Evolutionary conservation across 2,113 vertebrate genomes (phyloP).

Genomic region (Empidonax alnorum): DNA sequence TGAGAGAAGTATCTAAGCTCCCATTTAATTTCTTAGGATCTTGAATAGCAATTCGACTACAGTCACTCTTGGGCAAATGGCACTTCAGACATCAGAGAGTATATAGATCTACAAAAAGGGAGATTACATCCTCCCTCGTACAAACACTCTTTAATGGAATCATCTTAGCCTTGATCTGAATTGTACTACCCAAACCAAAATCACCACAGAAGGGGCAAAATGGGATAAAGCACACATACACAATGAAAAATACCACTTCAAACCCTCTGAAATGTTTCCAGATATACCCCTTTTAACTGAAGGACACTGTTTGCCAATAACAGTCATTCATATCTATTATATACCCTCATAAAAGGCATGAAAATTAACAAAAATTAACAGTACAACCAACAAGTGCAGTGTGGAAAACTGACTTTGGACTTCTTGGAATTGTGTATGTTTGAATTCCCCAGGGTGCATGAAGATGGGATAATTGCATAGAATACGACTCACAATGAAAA

Average conservation of each 20-base stretch:
- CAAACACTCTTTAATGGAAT: background rate
- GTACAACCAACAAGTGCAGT: background rate
- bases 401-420: background rate
- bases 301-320: background rate
- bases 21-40: background rate
- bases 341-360: background rate
- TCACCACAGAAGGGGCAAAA: background rate
- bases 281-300: background rate
- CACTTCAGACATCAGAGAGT: background rate
- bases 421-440: background rate
- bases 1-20: background rate
- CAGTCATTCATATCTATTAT: background rate
- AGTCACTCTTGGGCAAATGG: background rate
- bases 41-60: background rate
- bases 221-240: background rate
- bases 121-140: background rate
- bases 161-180: background rate
- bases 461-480: background rate
- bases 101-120: background rate
- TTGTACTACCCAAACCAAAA: background rate
- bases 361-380: background rate
- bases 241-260: background rate
- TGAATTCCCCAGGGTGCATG: background rate
- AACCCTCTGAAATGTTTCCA: background rate
- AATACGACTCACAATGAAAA: background rate